Evolutionary conservation across 2,888 invertebrate species (phyloP), one percentile per base, ranked within the genome.

Genomic region (Apamea crenata): DNA sequence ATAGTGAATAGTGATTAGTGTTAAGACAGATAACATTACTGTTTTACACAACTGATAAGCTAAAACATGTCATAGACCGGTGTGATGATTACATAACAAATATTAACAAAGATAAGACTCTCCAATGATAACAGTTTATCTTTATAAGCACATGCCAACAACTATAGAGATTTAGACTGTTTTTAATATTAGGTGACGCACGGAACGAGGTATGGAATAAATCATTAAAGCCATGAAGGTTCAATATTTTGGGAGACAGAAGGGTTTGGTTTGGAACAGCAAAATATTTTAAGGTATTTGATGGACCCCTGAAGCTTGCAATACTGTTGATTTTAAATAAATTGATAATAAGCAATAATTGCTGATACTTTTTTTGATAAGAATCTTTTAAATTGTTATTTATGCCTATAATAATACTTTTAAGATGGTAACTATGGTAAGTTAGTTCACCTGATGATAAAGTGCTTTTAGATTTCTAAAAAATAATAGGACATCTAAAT

Each of bases 11-110:
- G 18, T 47, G 44, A 44, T 44, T 68, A n/a, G 44, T 29, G 21
- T 47, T 21, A 47, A 21, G 29, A 47, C 29, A 47, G 47, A 69
- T 69, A 69, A 21, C 29, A 59, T 72, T 59, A 18, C 47, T 71
- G 18, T 40, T 72, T 59, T 32, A 0, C 8, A 18, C 32, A 59
- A 47, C 18, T 59, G 73, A 59, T 75, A 72, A 44, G 70, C 53
- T 14, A 7, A 47, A 14, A 75, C 3, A 56, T 63, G 40, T 76
- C 36, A 63, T 40, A 40, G 10, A 50, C 18, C 4, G 18, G 5
- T 44, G 5, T 44, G 40, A 77, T 32, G 32, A 65, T 77, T 77
- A 65, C 29, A n/a, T 53, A 77, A 53, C 75, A 75, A 71, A 59
- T 44, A 53, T 25, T 70, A 59, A 59, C 40, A 77, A 53, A 74